Conservation (phyloP, 2,888 invertebrate species). For the Polydrusus pterygomalis region DNA sequence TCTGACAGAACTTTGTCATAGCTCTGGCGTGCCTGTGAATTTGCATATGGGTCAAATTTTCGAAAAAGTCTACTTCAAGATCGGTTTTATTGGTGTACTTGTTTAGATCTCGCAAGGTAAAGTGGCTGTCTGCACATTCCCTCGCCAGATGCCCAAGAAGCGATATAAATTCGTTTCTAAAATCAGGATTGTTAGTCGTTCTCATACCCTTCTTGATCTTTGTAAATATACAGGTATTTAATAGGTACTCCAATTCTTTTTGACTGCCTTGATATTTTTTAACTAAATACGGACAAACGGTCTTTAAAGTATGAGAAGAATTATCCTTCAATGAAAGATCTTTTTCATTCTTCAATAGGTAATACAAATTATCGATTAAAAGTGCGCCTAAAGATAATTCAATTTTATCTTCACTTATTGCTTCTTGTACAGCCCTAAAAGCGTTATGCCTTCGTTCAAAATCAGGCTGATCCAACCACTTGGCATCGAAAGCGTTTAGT, state of each 20-base stretch:
- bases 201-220: slow-evolving; percentile 84
- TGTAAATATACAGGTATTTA: slow-evolving; percentile 83
- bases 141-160: slow-evolving; percentile 85
- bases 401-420: slow-evolving; percentile 72
- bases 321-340: slow-evolving; percentile 90
- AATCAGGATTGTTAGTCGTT: slow-evolving; percentile 78
- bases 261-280: slow-evolving; percentile 74
- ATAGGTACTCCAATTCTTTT: slow-evolving; percentile 78
- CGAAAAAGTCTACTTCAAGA: slow-evolving; percentile 94
- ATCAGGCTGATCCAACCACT: slow-evolving; percentile 96
- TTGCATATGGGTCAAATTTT: slow-evolving; percentile 92
- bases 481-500: slow-evolving; percentile 90
- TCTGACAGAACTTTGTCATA: slow-evolving; percentile 82
- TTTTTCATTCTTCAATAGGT: slow-evolving; percentile 84
- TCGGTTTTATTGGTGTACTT: slow-evolving; percentile 81
- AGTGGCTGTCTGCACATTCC: slow-evolving; percentile 82
- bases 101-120: slow-evolving; percentile 82
- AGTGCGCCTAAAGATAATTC: slow-evolving; percentile 81
- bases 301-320: slow-evolving; percentile 83
- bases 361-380: slow-evolving; percentile 88
- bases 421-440: slow-evolving; percentile 79
- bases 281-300: slow-evolving; percentile 79
- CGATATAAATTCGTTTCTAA: slow-evolving; percentile 86
- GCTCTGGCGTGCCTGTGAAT: slow-evolving; percentile 90
- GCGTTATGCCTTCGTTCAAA: slow-evolving; percentile 87